Base-by-base conservation (phyloP, 2,797 vertebrate species). In the Jordanella pulchra region DNA sequence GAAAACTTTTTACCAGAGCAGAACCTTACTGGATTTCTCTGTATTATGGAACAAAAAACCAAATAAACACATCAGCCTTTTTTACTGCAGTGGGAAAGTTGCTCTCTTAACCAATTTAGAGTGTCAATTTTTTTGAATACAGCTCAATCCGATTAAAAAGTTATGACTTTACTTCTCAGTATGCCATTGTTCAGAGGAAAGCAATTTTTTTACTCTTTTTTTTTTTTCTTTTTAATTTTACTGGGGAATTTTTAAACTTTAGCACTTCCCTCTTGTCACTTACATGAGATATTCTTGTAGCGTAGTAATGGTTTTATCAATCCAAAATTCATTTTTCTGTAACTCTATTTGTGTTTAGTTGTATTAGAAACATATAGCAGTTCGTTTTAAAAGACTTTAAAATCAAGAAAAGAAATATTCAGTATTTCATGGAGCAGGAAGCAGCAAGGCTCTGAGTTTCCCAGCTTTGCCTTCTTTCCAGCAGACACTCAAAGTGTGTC, bases 401-500 rank as follows among this genome's bases (percentile, higher is more conserved):
- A 45, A 15, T 12, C 44, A 45, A 11, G 44, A 45, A 45, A 11
- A 58, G 35, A 7, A 35, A 5, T 5, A 5, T 35, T 35, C 35
- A 35, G 56, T 21, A 11, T 58, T 32, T 32, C 10, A 53, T 53
- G n/a, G 23, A 53, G 21, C 51, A 53, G 51, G 51, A 69, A 18
- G 45, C 45, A 13, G 71, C 32, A 17, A 56, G 63, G 71, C 1
- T 1, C 47, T 18, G 50, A 79, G 66, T 81, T 81, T 69, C 82
- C 86, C 76, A 71, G 84, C 79, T 71, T 74, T 72, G 84, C 85
- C 82, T 84, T 83, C 87, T 73, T 74, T 60, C 60, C 72, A 14
- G 75, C 72, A 78, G 82, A 82, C 79, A 68, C 76, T 74, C 21
- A 50, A 58, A 72, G 75, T 74, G 63, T 60, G 80, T 73, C 73